Base-by-base conservation (phyloP, 2,888 invertebrate species). In the Amiota communis region DNA sequence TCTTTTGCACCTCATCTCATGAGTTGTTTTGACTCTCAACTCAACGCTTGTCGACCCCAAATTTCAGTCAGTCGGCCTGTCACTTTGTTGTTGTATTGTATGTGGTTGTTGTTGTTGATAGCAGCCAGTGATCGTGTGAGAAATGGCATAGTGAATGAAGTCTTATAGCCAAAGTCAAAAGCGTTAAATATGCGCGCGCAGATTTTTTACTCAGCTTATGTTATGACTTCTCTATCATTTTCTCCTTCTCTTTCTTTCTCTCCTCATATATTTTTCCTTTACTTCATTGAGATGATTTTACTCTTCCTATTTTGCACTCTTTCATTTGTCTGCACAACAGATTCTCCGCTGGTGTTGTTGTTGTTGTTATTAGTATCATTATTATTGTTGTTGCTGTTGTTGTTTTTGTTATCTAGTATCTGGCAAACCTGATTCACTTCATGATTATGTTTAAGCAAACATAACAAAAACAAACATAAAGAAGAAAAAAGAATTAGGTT, bases 401-500 rank as follows among this genome's bases (percentile, higher is more conserved):
- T 82, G 79, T 79, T 82, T 81, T 81, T 59, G 57, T 61, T 70
- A 59, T 70, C 61, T 70, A 59, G 70, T 82, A 77, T 82, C 79
- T 84, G 85, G 81, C 81, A 83, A 81, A 80, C 83, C 84, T 81
- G 85, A 84, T 82, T 81, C 83, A 84, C 82, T 80, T 81, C 81
- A 83, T 85, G 85, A 85, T 85, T 84, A 86, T 86, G 86, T 87
- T 87, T 84, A 82, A 80, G 36, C 36, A 36, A 36, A 36, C 36
- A 36, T 0, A 36, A 36, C 36, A 36, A 36, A 36, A 36, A 36
- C 36, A 36, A 36, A 36, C 36, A 36, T 36, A 36, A 36, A 36
- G 36, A 36, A 36, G 36, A 36, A 36, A 36, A 36, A 36, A 36
- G 88, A 88, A 88, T 88, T 87, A 88, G 88, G 88, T 88, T 88